These are phyloP conservation scores for Cyphomyrmex costatus DNA, from an alignment of 1,140 invertebrate species.

Conservation along the genomic window DNA sequence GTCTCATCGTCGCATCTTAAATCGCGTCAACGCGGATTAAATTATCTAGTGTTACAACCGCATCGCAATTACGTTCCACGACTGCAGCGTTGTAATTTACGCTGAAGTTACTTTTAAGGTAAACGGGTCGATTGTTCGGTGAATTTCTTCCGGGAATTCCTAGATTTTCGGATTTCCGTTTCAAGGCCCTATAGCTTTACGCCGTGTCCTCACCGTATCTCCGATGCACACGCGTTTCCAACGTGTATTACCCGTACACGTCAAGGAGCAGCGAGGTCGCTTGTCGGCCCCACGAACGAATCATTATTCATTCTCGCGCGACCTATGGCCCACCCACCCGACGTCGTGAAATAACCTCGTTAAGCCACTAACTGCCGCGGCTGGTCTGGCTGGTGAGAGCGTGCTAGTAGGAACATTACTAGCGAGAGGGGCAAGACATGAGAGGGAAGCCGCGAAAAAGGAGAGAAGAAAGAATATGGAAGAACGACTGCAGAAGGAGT, in stretches of 20 bases:
- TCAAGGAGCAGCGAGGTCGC: conserved; percentile 59
- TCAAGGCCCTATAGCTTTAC: conserved; percentile 36
- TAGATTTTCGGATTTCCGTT: conserved; percentile 59
- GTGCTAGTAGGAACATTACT: conserved; percentile 14
- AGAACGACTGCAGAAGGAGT: not conserved
- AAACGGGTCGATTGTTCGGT: not conserved
- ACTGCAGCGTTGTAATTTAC: conserved; percentile 26
- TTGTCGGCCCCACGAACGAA: conserved; percentile 80
- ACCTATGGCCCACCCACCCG: conserved; percentile 71
- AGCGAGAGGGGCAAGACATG: conserved; percentile 6
- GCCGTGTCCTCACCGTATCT: conserved; percentile 60
- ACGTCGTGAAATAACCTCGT: conserved; percentile 82
- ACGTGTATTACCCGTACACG: conserved; percentile 86
- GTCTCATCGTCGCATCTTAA: conserved; percentile 3
- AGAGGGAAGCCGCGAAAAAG: conserved; percentile 15
- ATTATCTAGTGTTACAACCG: conserved; percentile 9
- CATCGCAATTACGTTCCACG: conserved; percentile 1
- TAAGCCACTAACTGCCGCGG: conserved; percentile 78
- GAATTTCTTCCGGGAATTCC: conserved; percentile 58
- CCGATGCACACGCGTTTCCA: conserved; percentile 86
- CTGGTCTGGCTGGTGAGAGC: conserved; percentile 55
- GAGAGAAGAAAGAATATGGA: conserved; percentile 3
- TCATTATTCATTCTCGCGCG: conserved; percentile 87
- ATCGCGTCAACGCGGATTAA: not conserved
- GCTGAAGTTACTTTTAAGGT: conserved; percentile 18